These are phyloP conservation scores for Meloidogyne chitwoodi DNA, from an alignment of 1,140 invertebrate genomes.

Conservation along the genomic window DNA sequence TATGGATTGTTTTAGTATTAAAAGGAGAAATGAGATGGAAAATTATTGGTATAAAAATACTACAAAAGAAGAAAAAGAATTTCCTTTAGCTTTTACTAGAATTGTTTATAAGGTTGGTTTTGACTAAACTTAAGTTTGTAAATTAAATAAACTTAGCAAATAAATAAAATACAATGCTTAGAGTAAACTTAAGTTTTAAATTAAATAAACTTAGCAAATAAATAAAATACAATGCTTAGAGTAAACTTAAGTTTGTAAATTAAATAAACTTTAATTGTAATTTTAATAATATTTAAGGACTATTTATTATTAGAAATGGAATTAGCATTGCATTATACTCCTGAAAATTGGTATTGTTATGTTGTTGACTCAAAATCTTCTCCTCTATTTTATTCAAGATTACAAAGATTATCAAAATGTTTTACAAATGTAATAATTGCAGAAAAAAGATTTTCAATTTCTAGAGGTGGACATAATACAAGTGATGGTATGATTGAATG, in stretches of 20 bases:
- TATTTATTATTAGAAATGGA: conserved; percentile 40
- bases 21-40: conserved; percentile 7
- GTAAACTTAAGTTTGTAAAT: too few species aligned
- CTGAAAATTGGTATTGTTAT: conserved; percentile 39
- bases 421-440: conserved; percentile 33
- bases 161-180: too few species aligned
- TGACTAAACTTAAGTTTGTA: too few species aligned
- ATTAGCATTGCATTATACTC: conserved; percentile 29
- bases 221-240: too few species aligned
- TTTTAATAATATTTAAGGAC: conserved; percentile 26
- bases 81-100: conserved; percentile 36
- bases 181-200: too few species aligned
- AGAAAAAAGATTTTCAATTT: conserved; percentile 17
- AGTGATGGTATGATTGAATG: conserved; percentile 23
- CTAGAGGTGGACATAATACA: conserved; percentile 30
- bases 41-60: not conserved
- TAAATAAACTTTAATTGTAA: too few species aligned
- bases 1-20: conserved; percentile 27
- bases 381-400: conserved; percentile 24
- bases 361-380: conserved; percentile 31
- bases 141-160: too few species aligned
- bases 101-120: conserved; percentile 37
- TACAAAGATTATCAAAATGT: conserved; percentile 23
- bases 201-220: too few species aligned
- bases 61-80: conserved; percentile 31